phyloP scores from a whole-genome alignment of 2,888 invertebrate species.

The Allygus modestus region DNA sequence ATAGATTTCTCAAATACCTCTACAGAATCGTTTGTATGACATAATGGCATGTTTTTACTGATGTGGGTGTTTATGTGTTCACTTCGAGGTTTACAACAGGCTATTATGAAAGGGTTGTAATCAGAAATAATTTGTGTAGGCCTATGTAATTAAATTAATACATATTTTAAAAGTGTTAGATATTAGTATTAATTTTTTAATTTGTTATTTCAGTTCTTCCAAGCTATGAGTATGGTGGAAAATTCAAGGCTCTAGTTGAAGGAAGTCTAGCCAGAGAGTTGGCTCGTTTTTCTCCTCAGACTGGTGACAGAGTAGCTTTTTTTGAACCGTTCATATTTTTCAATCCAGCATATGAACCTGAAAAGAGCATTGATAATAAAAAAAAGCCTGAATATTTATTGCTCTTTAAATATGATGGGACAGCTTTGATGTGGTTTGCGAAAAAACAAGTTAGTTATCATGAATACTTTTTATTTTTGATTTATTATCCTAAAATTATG shows the following conservation, averaged over 20 bases:
- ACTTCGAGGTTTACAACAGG: too few species aligned
- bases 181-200: too few species aligned
- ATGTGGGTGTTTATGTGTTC: too few species aligned
- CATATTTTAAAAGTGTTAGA: too few species aligned
- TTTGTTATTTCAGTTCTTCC: slow-evolving; percentile 3
- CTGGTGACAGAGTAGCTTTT: slow-evolving; percentile 37
- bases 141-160: too few species aligned
- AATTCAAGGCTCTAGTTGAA: slow-evolving; percentile 7
- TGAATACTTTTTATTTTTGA: too few species aligned
- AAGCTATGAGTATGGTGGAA: slow-evolving; percentile 5
- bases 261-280: background rate
- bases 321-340: background rate
- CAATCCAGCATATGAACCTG: background rate
- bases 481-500: too few species aligned
- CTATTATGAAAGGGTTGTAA: too few species aligned
- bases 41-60: too few species aligned
- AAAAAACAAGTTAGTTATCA: background rate
- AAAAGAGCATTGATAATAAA: background rate
- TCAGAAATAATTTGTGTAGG: too few species aligned
- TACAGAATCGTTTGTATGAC: too few species aligned
- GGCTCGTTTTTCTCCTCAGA: background rate
- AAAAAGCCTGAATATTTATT: background rate
- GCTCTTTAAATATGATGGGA: background rate
- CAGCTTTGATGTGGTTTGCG: background rate
- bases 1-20: too few species aligned